Base-by-base conservation (phyloP, 1,140 invertebrate species). In the Eulimnadia texana region DNA sequence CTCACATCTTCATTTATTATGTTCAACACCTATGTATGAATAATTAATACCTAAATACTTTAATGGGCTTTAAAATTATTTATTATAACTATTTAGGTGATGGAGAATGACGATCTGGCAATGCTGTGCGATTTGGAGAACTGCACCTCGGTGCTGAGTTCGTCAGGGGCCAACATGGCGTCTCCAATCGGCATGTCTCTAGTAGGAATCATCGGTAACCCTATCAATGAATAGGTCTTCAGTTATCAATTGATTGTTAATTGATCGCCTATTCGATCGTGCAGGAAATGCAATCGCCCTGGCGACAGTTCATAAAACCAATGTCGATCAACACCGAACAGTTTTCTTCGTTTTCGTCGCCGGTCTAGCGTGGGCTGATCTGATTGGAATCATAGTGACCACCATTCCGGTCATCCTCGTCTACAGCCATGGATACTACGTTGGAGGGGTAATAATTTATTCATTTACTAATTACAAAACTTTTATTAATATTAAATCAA, bases 301-400 rank as follows among this genome's bases (percentile, higher is more conserved):
- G 22, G 29, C 42, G 53, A 63, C 60, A 13, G 25, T 64, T 22
- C 53, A 55, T 20, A 20, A 51, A 27, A 56, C 60, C 24, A 52
- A 52, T 23, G 20, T 28, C 19, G 63, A 63, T 25, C 62, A 49
- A 54, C 63, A 64, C 20, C 68, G 71, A 33, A 73, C 74, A 1
- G 70, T 74, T 6, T 76, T 76, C 63, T 74, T 73, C 63, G 70
- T 69, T 6, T 64, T 76, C 42, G 70, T 75, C 24, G 70, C 65
- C 13, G 72, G 68, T 6, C 66, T 76, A 24, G 72, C 71, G 0
- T 73, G 72, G 68, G 74, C 73, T n/a, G 74, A 76, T 63, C 67
- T 76, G 3, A 57, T 70, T 11, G 74, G 74, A 16, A 74, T 73
- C 24, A 20, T 74, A 2, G 59, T 74, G 29, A 75, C 74, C 1